Evolutionary conservation across 2,113 vertebrate genomes (phyloP).

Genomic region (Bettongia penicillata): DNA sequence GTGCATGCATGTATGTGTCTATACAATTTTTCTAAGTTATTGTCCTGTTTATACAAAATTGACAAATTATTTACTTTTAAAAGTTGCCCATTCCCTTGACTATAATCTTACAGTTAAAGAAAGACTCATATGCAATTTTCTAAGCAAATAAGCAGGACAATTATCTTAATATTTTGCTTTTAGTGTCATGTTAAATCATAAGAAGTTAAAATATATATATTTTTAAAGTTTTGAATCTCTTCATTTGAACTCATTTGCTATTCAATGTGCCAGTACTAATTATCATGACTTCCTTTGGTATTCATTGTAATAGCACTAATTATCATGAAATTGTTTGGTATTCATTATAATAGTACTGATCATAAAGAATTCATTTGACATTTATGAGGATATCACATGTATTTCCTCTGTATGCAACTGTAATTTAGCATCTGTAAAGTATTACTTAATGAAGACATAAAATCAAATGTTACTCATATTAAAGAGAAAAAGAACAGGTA

Average conservation of each 20-base stretch:
- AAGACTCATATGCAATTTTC: not conserved
- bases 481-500: constrained; percentile 29
- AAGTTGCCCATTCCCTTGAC: not conserved
- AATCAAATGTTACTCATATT: constrained; percentile 41
- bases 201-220: constrained; percentile 34
- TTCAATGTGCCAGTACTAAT: constrained; percentile 64
- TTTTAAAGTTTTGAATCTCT: constrained; percentile 41
- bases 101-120: not conserved
- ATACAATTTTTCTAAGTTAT: not conserved
- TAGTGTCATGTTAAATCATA: constrained; percentile 1
- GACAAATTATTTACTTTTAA: not conserved
- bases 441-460: constrained; percentile 67
- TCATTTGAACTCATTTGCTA: constrained; percentile 72
- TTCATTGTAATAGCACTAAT: constrained; percentile 75
- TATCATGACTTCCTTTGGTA: constrained; percentile 66
- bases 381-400: constrained; percentile 53
- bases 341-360: constrained; percentile 69
- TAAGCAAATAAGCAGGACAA: not conserved
- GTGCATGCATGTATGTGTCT: too few species aligned
- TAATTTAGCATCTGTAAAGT: constrained; percentile 72
- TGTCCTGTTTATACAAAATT: not conserved
- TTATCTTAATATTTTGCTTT: constrained; percentile 21
- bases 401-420: constrained; percentile 54
- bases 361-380: constrained; percentile 69
- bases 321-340: constrained; percentile 76